Base-by-base conservation (phyloP, 1,140 invertebrate species). In the Elymnias hypermnestra region DNA sequence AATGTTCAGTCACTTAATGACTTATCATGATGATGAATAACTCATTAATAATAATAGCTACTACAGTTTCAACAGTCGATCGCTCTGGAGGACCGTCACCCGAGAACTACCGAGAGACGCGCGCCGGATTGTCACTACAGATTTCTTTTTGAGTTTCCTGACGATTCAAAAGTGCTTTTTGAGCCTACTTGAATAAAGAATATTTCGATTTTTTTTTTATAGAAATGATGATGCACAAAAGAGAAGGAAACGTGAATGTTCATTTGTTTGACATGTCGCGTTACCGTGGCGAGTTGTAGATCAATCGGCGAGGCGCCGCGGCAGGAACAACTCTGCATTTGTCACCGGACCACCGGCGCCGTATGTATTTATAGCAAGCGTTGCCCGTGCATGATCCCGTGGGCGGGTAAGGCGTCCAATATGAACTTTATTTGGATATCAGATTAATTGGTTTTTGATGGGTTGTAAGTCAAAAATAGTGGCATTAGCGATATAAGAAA, bases 321-420 rank as follows among this genome's bases (percentile, higher is more conserved):
- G 67, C 63, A 62, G 67, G 65, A 64, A 71, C 66, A 60, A 53
- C 50, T 64, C 63, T 61, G 73, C 73, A 81, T 83, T 83, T 82
- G 79, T 84, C 79, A 82, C 70, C 69, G 75, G 79, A 84, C 79
- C 79, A 84, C 81, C 81, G 63, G 67, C 73, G 63, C 70, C 63
- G 77, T 53, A 9, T 29, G 26, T 84, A 84, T 84, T 84, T 82
- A 84, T 84, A 84, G 77, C 72, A 12, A 12, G 72, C 72, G 61
- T 64, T 66, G 68, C 65, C 66, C 50, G 68, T 63, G 64, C 64
- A 57, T 36, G 52, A 58, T 48, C 57, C 72, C 66, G 74, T 77
- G 76, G 75, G 79, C 76, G 78, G 68, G 64, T 47, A 49, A 42
- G 49, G 56, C 61, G 29, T 49, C 49, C 44, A 47, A 46, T 52